Evolutionary conservation across 2,888 invertebrate species (phyloP).

Genomic region (Pammene aurita): DNA sequence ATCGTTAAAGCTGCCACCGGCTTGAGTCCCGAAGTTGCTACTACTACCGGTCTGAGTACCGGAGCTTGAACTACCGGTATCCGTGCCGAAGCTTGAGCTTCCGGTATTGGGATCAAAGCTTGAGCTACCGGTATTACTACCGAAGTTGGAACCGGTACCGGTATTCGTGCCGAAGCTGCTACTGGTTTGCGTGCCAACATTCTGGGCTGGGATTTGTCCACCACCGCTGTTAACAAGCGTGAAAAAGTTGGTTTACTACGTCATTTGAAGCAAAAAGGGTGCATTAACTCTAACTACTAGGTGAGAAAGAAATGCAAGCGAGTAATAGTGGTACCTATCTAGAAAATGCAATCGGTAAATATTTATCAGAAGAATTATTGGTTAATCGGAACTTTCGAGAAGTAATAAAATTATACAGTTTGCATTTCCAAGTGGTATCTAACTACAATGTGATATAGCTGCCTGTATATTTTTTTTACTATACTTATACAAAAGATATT

Average conservation of each 20-base stretch:
- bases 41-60: conserved; percentile 15
- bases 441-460: too few species aligned
- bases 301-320: neutral
- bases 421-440: too few species aligned
- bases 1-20: conserved; percentile 5
- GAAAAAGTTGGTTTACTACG: conserved; percentile 16
- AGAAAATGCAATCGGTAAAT: too few species aligned
- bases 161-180: neutral
- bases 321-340: neutral
- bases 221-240: conserved; percentile 54
- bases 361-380: too few species aligned
- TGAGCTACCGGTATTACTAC: conserved; percentile 16
- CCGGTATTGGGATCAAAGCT: conserved; percentile 14
- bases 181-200: conserved; percentile 39
- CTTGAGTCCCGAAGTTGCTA: conserved; percentile 9
- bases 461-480: too few species aligned
- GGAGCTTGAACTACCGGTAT: conserved; percentile 4
- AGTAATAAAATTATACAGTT: too few species aligned
- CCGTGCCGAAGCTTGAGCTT: neutral
- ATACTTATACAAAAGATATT: too few species aligned
- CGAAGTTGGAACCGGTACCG: neutral
- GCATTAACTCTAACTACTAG: neutral
- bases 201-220: conserved; percentile 47
- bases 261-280: conserved; percentile 8
- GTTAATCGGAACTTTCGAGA: too few species aligned